These are phyloP conservation scores for Eilema caniola DNA, from an alignment of 2,888 invertebrate genomes.

Conservation along the genomic window DNA sequence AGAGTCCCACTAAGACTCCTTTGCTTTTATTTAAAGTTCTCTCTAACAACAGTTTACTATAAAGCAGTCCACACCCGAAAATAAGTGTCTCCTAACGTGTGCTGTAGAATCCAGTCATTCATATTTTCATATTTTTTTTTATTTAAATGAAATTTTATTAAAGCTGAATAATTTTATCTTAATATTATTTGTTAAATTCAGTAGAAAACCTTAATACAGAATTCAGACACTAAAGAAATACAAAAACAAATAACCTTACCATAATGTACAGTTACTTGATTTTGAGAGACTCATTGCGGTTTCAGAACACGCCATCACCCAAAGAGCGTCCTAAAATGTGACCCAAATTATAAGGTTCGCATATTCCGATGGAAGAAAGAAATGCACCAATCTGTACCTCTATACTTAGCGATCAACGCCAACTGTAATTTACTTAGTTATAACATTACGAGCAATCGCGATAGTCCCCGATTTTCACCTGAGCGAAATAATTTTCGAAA, in stretches of 20 bases:
- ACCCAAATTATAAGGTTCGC: slow-evolving; percentile 49
- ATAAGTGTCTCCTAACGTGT: too few relatives aligned
- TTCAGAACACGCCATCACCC: slow-evolving; percentile 32
- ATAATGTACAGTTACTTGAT: slow-evolving; percentile 48
- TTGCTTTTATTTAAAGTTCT: too few relatives aligned
- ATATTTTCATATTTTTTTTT: too few relatives aligned
- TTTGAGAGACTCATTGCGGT: slow-evolving; percentile 43
- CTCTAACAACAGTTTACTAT: too few relatives aligned
- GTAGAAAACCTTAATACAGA: slow-evolving; percentile 15
- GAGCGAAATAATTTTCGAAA: slow-evolving; percentile 67
- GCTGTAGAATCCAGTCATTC: too few relatives aligned
- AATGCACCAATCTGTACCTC: slow-evolving; percentile 50
- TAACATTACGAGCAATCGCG: slow-evolving; percentile 62
- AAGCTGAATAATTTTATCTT: too few relatives aligned
- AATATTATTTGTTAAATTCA: slow-evolving; percentile 39
- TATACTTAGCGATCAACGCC: slow-evolving; percentile 61
- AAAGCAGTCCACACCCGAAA: too few relatives aligned
- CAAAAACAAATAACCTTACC: slow-evolving; percentile 46
- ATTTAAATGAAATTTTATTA: too few relatives aligned
- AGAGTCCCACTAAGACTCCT: too few relatives aligned
- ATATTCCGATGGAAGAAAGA: slow-evolving; percentile 37
- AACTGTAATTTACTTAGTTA: slow-evolving; percentile 69
- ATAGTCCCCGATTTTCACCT: slow-evolving; percentile 59
- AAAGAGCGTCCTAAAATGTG: slow-evolving; percentile 37
- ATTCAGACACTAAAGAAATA: slow-evolving; percentile 20